Evolutionary conservation across 2,888 invertebrate species (phyloP), one percentile per base, ranked within the genome.

Genomic region (Watsonalla cultraria): DNA sequence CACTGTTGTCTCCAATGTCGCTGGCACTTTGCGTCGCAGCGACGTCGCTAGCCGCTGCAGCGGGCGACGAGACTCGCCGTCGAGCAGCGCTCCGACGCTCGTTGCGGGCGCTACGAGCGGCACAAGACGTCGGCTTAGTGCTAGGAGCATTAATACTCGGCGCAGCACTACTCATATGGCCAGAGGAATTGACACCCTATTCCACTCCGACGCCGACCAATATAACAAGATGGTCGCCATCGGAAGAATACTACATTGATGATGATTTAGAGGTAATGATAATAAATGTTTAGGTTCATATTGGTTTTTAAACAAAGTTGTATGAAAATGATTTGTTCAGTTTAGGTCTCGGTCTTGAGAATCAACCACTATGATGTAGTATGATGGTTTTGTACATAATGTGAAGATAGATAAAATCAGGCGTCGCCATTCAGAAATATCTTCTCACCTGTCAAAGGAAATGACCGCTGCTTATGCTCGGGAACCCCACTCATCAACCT

Each of bases 1-100:
- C 93, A 4, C 79, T 92, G 54, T 84, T 93, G 63, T 92, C 92
- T 2, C 93, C 92, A 54, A 84, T 93, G 70, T 92, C 92, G 0
- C 75, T 93, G 35, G 90, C 93, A 0, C 66, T 93, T 45, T 91
- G 92, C 1, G 92, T 92, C 1, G 92, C 92, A 2, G 89, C 93
- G 5, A 93, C 92, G n/a, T 88, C 92, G 0, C 72, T 92, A 15
- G 89, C 93, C 0, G 93, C 93, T 68, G 88, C 91, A 0, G 86
- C 87, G 0, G 87, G 89, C 54, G 90, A 90, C 68, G 90, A 90
- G 55, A 63, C 69, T 7, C 80, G 88, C 52, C 71, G 86, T 52
- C 75, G 89, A 69, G 66, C 84, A 58, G 74, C 89, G 58, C 53
- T 92, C 62, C 58, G 90, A 64, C 64, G 92, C 71, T 77, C 86